Percentiles rank a stretch among this genome's conserved stretches.
phyloP scores from a whole-genome alignment of 2,888 invertebrate species.

The Ischnus inquisitorius region DNA sequence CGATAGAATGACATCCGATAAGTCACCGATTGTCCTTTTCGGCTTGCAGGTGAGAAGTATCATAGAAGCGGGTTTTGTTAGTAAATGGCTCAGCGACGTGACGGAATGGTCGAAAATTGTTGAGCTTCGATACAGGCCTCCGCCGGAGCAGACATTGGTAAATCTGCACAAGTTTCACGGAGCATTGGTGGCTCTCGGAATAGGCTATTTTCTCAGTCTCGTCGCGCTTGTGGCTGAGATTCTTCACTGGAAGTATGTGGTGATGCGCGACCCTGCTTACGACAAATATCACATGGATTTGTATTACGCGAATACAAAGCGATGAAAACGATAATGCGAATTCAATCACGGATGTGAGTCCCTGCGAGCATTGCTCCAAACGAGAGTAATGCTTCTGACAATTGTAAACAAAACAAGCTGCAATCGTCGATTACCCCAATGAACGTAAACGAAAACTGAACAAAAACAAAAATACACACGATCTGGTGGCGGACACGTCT shows the following conservation, averaged over 20 bases:
- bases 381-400: neutral
- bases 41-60: conserved; percentile 87
- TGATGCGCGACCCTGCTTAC: conserved; percentile 89
- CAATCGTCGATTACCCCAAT: neutral
- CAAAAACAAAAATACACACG: neutral
- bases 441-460: neutral
- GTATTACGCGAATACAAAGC: conserved; percentile 84
- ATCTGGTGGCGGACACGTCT: neutral
- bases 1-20: too few species aligned
- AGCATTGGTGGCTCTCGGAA: conserved; percentile 90
- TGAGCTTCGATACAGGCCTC: conserved; percentile 86
- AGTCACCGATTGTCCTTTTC: neutral
- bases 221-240: conserved; percentile 88
- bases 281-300: conserved; percentile 89
- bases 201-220: conserved; percentile 89
- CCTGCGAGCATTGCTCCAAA: neutral
- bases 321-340: conserved; percentile 13
- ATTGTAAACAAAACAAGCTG: conserved; percentile 1
- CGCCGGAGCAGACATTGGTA: conserved; percentile 91
- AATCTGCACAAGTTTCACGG: conserved; percentile 92
- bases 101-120: conserved; percentile 88
- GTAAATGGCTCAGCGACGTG: conserved; percentile 93
- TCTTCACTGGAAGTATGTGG: conserved; percentile 89
- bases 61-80: conserved; percentile 91
- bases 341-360: neutral